Base-by-base conservation (phyloP, 2,888 invertebrate genomes). In the Tiphia femorata region DNA sequence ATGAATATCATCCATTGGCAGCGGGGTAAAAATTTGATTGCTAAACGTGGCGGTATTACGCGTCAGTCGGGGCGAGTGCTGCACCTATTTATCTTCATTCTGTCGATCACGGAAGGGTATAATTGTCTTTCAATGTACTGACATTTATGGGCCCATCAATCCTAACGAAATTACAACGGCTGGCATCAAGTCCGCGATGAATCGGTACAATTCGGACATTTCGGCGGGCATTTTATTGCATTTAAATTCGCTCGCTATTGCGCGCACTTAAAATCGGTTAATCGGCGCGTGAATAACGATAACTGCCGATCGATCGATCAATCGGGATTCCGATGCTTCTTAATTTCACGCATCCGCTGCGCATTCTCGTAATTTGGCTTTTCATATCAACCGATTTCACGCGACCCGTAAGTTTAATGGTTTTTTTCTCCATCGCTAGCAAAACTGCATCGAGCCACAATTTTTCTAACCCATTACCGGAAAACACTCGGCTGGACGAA, bases 111-210 rank as follows among this genome's bases (percentile, higher is more conserved):
- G 17, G 14, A n/a, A n/a, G n/a, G 27, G 43, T 23, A 43, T 43
- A 29, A 43, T 43, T 43, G 43, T 25, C 43, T 43, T 43, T 43
- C 43, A 43, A 43, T 43, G 43, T 43, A 43, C 43, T 14, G 43
- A 43, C 43, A 43, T 43, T 43, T 43, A 43, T 43, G 43, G 27
- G 23, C 25, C 29, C 43, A 43, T 43, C 43, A 43, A 43, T 43
- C 43, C 25, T 25, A 16, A 43, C 27, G 14, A 43, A 33, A 43
- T 43, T 43, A 43, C 43, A 43, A 43, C 23, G 16, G 16, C 16
- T 27, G 43, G 23, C 29, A 16, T 10, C 20, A 12, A 3, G 41
- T 21, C 21, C 20, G 41, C 7, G 12, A 3, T 41, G 41, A 41
- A 41, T 41, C 41, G 41, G 21, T 12, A 21, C 8, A 12, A 41